Percentiles rank a stretch among this genome's conserved stretches.
Evolutionary conservation across 2,113 vertebrate species (phyloP).

Genomic region (Casuarius casuarius): DNA sequence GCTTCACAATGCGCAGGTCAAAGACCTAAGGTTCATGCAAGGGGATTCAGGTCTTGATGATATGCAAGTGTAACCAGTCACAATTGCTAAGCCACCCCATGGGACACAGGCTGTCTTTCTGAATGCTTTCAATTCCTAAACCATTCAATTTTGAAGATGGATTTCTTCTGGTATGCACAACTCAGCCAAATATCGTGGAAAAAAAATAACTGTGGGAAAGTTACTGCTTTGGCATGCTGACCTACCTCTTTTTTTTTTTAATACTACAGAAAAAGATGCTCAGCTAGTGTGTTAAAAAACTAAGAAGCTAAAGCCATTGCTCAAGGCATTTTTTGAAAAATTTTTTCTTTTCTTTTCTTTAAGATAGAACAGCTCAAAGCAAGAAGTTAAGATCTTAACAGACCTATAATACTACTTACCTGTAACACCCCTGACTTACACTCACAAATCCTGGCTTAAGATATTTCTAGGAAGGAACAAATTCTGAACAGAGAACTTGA

Average conservation of each 20-base stretch:
- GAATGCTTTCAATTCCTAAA: constrained; percentile 14
- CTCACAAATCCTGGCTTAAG: background rate
- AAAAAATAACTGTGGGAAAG: background rate
- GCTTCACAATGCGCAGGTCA: constrained; percentile 18
- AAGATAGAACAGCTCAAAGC: background rate
- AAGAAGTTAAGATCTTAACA: background rate
- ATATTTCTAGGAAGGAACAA: background rate
- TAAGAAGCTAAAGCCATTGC: background rate
- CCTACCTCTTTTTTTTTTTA: background rate
- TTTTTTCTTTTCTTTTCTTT: background rate
- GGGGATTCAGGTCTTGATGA: constrained; percentile 40
- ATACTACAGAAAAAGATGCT: background rate
- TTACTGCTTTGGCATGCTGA: background rate
- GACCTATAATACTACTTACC: background rate
- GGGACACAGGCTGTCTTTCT: constrained; percentile 56
- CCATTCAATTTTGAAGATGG: constrained; percentile 51
- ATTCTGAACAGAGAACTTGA: background rate
- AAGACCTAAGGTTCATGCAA: constrained; percentile 36
- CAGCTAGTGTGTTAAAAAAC: background rate
- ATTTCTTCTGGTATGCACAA: constrained; percentile 62
- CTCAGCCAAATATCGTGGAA: background rate
- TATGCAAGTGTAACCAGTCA: constrained; percentile 22
- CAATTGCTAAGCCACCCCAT: constrained; percentile 53
- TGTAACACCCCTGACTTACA: background rate
- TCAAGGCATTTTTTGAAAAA: background rate